A percentile compares a stretch with the other conserved stretches of the same genome.
Conservation (phyloP, 2,888 invertebrate species). For the Incurvaria masculella region DNA sequence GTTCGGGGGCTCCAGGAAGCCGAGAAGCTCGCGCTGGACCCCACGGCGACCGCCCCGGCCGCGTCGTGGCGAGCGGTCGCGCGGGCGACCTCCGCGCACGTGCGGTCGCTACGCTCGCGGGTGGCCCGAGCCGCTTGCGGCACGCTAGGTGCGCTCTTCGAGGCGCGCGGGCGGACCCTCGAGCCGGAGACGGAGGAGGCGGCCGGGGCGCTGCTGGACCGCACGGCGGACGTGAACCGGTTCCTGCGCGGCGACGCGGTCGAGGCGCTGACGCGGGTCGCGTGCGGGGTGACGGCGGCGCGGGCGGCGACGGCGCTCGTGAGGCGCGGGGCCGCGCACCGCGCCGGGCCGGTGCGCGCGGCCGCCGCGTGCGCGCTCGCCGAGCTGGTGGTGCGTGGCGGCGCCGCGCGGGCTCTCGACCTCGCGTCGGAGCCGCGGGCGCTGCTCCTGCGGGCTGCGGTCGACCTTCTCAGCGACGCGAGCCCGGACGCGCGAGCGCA, state of each 20-base stretch:
- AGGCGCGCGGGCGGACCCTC: conserved; percentile 52
- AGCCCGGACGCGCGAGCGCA: conserved; percentile 80
- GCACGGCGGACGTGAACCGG: conserved; percentile 91
- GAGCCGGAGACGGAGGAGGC: conserved; percentile 85
- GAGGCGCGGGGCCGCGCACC: conserved; percentile 72
- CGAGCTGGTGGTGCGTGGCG: conserved; percentile 68
- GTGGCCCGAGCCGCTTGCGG: conserved; percentile 87
- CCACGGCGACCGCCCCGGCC: conserved; percentile 66
- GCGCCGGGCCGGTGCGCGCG: conserved; percentile 84
- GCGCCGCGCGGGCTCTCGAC: conserved; percentile 68
- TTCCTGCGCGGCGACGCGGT: conserved; percentile 90
- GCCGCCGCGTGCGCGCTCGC: conserved; percentile 77
- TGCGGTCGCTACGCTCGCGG: conserved; percentile 89
- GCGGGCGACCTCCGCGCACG: conserved; percentile 69
- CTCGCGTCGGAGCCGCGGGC: conserved; percentile 76
- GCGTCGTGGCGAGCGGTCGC: conserved; percentile 65
- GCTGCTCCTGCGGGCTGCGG: conserved; percentile 74
- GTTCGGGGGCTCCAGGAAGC: conserved; percentile 69
- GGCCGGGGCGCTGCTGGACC: conserved; percentile 74
- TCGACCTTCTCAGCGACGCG: conserved; percentile 82
- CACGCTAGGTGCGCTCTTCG: conserved; percentile 77
- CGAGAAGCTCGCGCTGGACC: conserved; percentile 65
- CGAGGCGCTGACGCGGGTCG: conserved; percentile 76
- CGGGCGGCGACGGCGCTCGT: conserved; percentile 66
- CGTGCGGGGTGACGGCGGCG: conserved; percentile 68